Base-by-base conservation (phyloP, 2,797 vertebrate species). In the Rhynchonycteris naso region DNA sequence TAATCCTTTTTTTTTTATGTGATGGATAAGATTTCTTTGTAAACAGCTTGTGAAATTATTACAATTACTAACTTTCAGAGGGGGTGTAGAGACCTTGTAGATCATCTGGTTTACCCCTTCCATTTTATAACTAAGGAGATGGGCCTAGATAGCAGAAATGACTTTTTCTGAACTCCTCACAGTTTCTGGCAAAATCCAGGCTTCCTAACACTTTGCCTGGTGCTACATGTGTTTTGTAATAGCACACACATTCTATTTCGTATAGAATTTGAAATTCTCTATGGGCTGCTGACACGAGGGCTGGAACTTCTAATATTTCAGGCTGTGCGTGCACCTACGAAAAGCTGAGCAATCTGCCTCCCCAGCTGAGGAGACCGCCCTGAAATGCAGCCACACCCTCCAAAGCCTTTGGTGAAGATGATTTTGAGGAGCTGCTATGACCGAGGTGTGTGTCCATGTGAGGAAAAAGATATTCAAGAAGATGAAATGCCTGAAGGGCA, bases 1-100 rank as follows among this genome's bases (percentile, higher is more conserved):
- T 43, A 43, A 43, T 43, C 8, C 8, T 43, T 43, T 43, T 43
- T 43, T 43, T 43, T 91, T 87, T 89, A 88, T 66, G 22, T 84
- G 61, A 52, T 56, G 47, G 56, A 28, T 5, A 78, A 56, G 50
- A n/a, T 56, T 91, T 47, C 24, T 93, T 61, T 59, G 22, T 80
- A 66, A 94, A 61, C 13, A 91, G 71, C 5, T 86, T 89, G 7
- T 75, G 47, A 47, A 88, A 72, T 69, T 54, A 85, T 54, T 91
- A 50, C 50, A 28, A 5, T 59, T 38, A 81, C 59, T 93, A 90
- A 52, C 56, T 71, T 50, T 66, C 69, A 50, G 16, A 75, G 74
- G 38, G 43, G 8, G 43, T 43, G 43, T 5, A 7, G 43, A 43
- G 8, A n/a, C 12, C 50, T 68, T 15, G 59, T 11, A 5, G 47